These are phyloP conservation scores for Heliocidaris tuberculata DNA, from an alignment of 35 echinoderm and acorn worm genomes.

Conservation along the genomic window DNA sequence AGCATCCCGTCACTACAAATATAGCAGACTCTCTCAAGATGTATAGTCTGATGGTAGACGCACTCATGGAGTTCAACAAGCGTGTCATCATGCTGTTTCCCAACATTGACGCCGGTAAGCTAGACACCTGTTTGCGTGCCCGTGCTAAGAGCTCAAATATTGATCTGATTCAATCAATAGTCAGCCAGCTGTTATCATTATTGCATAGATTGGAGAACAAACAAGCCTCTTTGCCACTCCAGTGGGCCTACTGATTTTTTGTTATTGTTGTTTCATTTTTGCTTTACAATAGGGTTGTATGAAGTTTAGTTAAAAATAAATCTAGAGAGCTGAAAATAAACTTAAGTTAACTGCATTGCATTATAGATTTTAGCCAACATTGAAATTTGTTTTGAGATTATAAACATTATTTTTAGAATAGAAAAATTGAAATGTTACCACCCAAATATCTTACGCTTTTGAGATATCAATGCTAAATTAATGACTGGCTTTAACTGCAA, in stretches of 20 bases:
- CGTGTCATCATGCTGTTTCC: slow-evolving; percentile 88
- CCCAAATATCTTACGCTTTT: no score
- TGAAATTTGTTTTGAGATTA: no score
- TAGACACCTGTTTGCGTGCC: not conserved
- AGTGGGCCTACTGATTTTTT: not conserved
- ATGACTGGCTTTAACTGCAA: no score
- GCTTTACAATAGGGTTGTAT: no score
- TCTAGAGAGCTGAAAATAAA: no score
- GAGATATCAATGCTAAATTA: no score
- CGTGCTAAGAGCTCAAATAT: not conserved
- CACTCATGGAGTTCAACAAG: slow-evolving; percentile 76
- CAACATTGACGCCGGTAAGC: slow-evolving; percentile 95
- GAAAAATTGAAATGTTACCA: no score
- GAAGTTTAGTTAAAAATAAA: no score
- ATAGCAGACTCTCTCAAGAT: slow-evolving; percentile 91
- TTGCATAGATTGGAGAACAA: not conserved
- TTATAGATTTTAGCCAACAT: no score
- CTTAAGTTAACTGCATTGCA: no score
- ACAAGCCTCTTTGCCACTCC: not conserved
- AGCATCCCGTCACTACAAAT: slow-evolving; percentile 93
- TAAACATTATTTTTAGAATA: no score
- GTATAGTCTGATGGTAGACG: slow-evolving; percentile 93
- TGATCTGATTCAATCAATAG: not conserved
- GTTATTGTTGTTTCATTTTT: not conserved
- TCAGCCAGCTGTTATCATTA: not conserved